Conservation (phyloP, 2,797 vertebrate species). For the Gymnocypris eckloni region DNA sequence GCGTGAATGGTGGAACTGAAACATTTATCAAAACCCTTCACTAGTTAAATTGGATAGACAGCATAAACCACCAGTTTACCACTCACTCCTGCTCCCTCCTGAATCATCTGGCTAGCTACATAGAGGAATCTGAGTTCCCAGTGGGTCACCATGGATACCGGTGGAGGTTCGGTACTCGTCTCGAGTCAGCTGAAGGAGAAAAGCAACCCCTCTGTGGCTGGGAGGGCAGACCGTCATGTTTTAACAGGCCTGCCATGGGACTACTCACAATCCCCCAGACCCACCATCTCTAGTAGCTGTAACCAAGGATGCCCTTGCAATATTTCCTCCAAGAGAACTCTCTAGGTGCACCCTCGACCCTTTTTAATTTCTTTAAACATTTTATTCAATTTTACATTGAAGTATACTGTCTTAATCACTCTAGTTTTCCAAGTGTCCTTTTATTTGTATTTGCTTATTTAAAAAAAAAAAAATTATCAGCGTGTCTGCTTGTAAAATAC, state of each 20-base stretch:
- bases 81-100: slow-evolving; percentile 8
- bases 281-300: slow-evolving; percentile 74
- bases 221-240: slow-evolving; percentile 54
- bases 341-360: slow-evolving; percentile 54
- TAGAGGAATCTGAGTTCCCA: slow-evolving; percentile 69
- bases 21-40: background rate
- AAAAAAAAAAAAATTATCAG: background rate
- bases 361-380: slow-evolving; percentile 41
- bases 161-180: slow-evolving; percentile 50
- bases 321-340: slow-evolving; percentile 61
- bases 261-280: slow-evolving; percentile 66
- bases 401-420: background rate
- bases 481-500: slow-evolving; percentile 26
- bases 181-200: slow-evolving; percentile 43
- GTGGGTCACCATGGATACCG: slow-evolving; percentile 70
- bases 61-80: no score
- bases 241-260: slow-evolving; percentile 74
- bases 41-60: background rate
- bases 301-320: slow-evolving; percentile 75
- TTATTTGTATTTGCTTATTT: slow-evolving; percentile 1
- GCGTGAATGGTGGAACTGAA: background rate
- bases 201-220: slow-evolving; percentile 63
- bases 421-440: background rate
- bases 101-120: slow-evolving; percentile 59
- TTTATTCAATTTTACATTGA: slow-evolving; percentile 33